phyloP scores from a whole-genome alignment of 1,140 invertebrate genomes.

The Trichonephila clavipes region DNA sequence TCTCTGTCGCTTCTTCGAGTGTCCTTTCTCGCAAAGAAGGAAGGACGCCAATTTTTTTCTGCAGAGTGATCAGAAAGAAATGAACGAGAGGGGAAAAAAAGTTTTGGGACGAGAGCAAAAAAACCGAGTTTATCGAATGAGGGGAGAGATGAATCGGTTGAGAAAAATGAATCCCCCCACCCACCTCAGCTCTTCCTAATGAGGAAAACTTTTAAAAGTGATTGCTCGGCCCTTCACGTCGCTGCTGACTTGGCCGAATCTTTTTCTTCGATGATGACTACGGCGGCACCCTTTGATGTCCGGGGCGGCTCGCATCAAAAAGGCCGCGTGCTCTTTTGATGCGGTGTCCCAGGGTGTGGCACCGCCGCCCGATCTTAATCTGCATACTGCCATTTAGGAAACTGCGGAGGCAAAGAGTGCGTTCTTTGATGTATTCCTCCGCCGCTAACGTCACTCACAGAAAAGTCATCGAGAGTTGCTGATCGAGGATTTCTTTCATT shows the following conservation, averaged over 20 bases:
- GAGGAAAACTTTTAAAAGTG: slow-evolving; percentile 41
- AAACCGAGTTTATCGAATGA: slow-evolving; percentile 11
- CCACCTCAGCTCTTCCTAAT: neutral
- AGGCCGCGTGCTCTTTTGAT: slow-evolving; percentile 5
- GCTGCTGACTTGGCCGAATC: slow-evolving; percentile 3
- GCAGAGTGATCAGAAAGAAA: slow-evolving; percentile 30
- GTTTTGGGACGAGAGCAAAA: neutral
- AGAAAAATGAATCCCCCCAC: slow-evolving; percentile 11
- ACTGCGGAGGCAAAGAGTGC: neutral
- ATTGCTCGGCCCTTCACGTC: slow-evolving; percentile 16
- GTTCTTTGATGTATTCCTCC: slow-evolving; percentile 10
- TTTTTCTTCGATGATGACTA: neutral
- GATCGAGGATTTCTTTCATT: slow-evolving; percentile 25
- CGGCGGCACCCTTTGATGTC: slow-evolving; percentile 1
- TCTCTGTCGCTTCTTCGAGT: neutral
- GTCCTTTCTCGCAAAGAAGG: neutral
- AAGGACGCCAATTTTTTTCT: neutral
- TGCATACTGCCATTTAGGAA: slow-evolving; percentile 26
- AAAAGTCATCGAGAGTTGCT: slow-evolving; percentile 17
- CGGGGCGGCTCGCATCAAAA: slow-evolving; percentile 7
- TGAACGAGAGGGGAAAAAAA: neutral
- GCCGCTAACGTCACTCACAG: slow-evolving; percentile 17
- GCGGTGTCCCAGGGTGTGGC: slow-evolving; percentile 21
- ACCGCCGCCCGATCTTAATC: neutral
- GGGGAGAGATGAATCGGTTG: slow-evolving; percentile 17